A percentile compares a stretch with the other conserved stretches of the same genome.
These are phyloP conservation scores for Mantis religiosa DNA, from an alignment of 2,888 invertebrate genomes.

Conservation along the genomic window DNA sequence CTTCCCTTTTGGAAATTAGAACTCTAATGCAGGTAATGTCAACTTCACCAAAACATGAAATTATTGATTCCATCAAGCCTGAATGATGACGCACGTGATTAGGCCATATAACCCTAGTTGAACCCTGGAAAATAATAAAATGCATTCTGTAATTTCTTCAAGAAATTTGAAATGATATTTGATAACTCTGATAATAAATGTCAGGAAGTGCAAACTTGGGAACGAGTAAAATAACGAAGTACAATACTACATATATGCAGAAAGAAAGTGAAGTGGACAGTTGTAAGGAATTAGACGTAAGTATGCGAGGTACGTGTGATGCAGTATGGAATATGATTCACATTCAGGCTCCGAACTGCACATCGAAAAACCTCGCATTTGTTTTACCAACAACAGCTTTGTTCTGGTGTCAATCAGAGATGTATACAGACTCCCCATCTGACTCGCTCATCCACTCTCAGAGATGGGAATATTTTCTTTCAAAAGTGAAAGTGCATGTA, in stretches of 20 bases:
- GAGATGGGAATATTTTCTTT: not conserved
- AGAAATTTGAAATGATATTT: too few relatives aligned
- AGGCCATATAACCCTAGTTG: too few relatives aligned
- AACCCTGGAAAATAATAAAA: too few relatives aligned
- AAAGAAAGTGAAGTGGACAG: not conserved
- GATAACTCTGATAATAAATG: too few relatives aligned
- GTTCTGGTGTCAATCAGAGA: not conserved
- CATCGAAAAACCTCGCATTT: not conserved
- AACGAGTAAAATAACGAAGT: not conserved
- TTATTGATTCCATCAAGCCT: too few relatives aligned
- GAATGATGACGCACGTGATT: too few relatives aligned
- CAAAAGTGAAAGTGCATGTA: not conserved
- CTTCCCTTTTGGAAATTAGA: too few relatives aligned
- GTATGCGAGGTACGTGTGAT: not conserved
- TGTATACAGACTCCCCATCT: not conserved
- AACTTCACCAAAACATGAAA: too few relatives aligned
- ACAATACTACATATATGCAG: not conserved
- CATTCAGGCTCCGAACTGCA: not conserved
- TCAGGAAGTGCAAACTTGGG: not conserved
- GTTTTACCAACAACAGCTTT: not conserved
- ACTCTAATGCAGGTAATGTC: too few relatives aligned
- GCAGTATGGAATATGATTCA: too few relatives aligned
- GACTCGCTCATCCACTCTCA: not conserved
- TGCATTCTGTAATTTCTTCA: too few relatives aligned
- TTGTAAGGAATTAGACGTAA: not conserved